Evolutionary conservation across 1,140 invertebrate genomes (phyloP), one percentile per base, ranked within the genome.

Genomic region (Mycetomoellerius zeteki): DNA sequence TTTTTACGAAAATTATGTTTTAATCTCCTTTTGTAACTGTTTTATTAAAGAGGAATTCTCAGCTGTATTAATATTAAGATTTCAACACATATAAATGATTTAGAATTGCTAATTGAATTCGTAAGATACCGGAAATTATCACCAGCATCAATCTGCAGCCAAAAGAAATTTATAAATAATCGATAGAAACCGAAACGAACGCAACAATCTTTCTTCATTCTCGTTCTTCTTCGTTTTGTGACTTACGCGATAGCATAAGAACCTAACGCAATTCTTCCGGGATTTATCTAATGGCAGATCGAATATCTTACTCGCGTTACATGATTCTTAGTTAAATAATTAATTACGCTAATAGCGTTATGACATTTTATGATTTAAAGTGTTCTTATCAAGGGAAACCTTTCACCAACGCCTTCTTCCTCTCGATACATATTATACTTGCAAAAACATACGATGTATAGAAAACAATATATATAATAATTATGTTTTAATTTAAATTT

Each of bases 201-300:
- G 30, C 30, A 43, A 33, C n/a, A 8, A 27, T 30, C 24, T 54
- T 69, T 54, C 27, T 69, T 71, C 12, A 12, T 24, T 37, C 27
- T 69, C 5, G 7, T 54, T 81, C 65, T 56, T 69, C 65, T 54
- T 43, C 50, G 30, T 81, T 71, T 71, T 71, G 24, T 24, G 0
- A 54, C 16, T 71, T 56, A 33, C 47, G 65, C 30, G 47, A 54
- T 8, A 54, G 47, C 50, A 54, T 19, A 37, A 71, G 19, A 78
- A 67, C 27, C 14, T 50, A 52, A 71, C 50, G 78, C 65, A 54
- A 56, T 71, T 21, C 21, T 81, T 71, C 78, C 78, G 65, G 78
- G 78, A 71, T 81, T 81, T 81, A 81, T 71, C 65, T 71, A 81
- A 81, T 27, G 30, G 21, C 60, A 43, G 30, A 27, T 27, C n/a